These are phyloP conservation scores for Unio pictorum DNA, from an alignment of 2,888 invertebrate species.

Conservation along the genomic window DNA sequence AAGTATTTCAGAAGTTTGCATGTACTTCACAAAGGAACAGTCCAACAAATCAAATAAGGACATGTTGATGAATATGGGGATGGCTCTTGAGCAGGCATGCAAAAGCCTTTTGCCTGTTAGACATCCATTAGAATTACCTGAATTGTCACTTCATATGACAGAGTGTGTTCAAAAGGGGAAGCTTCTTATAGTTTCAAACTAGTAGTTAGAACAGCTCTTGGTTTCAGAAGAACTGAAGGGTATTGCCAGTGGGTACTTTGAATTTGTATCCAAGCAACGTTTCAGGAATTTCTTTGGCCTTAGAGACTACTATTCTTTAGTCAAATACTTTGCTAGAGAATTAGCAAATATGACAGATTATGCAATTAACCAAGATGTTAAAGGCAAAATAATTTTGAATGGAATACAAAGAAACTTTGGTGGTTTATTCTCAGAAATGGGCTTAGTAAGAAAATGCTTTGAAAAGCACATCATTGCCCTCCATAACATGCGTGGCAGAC, in stretches of 20 bases:
- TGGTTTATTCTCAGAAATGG: constrained; percentile 33
- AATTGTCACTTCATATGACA: constrained; percentile 4
- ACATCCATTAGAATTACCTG: too few species aligned
- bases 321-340: constrained; percentile 18
- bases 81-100: too few species aligned
- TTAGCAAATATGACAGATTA: too few species aligned
- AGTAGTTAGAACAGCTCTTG: constrained; percentile 35
- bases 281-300: constrained; percentile 44
- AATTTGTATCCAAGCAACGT: constrained; percentile 15
- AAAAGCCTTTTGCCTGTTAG: too few species aligned
- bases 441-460: constrained; percentile 25
- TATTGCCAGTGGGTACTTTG: constrained; percentile 19
- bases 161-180: constrained; percentile 33
- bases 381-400: constrained; percentile 24
- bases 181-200: constrained; percentile 28
- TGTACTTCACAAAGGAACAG: too few species aligned
- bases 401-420: constrained; percentile 52
- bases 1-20: too few species aligned
- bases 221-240: constrained; percentile 16
- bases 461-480: constrained; percentile 3
- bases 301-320: constrained; percentile 42
- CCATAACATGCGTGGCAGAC: not conserved
- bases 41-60: too few species aligned
- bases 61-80: too few species aligned
- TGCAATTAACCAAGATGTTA: too few species aligned